These are phyloP conservation scores for Pipistrellus kuhlii DNA, from an alignment of 2,797 vertebrate species.

Conservation along the genomic window DNA sequence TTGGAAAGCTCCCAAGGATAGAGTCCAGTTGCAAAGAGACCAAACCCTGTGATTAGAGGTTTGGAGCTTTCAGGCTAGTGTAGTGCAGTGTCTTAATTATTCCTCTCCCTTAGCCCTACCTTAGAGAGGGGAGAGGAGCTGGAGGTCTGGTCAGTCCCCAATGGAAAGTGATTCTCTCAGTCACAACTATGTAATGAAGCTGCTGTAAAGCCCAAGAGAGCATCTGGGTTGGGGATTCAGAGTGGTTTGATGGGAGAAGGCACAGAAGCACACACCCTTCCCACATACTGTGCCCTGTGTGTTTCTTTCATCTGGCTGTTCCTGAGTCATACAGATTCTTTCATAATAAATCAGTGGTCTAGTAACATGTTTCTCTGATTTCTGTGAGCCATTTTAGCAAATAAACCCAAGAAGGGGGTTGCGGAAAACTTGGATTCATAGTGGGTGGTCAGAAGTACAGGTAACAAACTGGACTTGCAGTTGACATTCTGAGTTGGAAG, in stretches of 20 bases:
- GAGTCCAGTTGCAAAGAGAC: not conserved
- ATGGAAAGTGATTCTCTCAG: not conserved
- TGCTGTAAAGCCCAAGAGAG: not conserved
- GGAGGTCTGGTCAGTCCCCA: not conserved
- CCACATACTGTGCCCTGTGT: not conserved
- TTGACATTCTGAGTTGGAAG: not conserved
- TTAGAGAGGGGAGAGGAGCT: not conserved
- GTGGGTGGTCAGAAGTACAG: not conserved
- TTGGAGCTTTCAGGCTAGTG: not conserved
- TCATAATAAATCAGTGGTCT: not conserved
- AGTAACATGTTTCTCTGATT: not conserved
- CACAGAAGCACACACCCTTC: not conserved
- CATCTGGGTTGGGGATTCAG: not conserved
- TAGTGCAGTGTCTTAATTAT: not conserved
- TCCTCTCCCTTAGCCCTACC: not conserved
- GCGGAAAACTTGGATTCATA: not conserved
- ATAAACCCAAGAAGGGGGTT: not conserved
- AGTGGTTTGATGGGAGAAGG: not conserved
- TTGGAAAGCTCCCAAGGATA: not conserved
- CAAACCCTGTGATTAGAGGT: too few relatives aligned
- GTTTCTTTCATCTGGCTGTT: not conserved
- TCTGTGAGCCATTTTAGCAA: not conserved
- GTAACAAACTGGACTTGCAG: not conserved
- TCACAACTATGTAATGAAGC: not conserved
- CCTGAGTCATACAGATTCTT: not conserved